Evolutionary conservation across 2,113 vertebrate species (phyloP), one percentile per base, ranked within the genome.

Genomic region (Otolemur garnettii): DNA sequence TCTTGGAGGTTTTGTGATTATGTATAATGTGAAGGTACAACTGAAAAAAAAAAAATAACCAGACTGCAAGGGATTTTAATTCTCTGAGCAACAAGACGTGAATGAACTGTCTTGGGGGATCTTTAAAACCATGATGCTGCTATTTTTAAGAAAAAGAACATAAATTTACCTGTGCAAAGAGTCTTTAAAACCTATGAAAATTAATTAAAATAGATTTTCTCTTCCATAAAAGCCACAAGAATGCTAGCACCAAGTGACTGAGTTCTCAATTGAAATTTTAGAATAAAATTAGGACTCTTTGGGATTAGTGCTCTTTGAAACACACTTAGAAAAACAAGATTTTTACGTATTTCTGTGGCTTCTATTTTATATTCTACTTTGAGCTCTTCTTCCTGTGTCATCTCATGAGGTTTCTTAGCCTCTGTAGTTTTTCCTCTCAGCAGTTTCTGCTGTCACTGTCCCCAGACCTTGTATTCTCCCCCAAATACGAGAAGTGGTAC

Each of bases 211-310:
- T 55, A 66, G n/a, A 62, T 90, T 75, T 24, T 45, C 18, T 42
- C 28, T 93, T 96, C 80, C n/a, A 42, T 91, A 19, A 94, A 97
- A 85, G 71, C 89, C 91, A 42, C 87, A 79, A 64, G 97, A 96
- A 91, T 86, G 28, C 77, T 91, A 79, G 4, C 92, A 83, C 26
- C 45, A 53, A 75, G 55, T 21, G 59, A 53, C 22, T 62, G 28
- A 71, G 10, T 26, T 13, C 57, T 90, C 3, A 13, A 18, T 19
- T 68, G 21, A 64, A 17, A 28, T 57, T 90, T 82, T 15, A 35
- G 62, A 82, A 28, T 72, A 24, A 33, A 38, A 38, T 38, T 38
- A 38, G 38, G 38, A 38, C 38, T 38, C 38, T 38, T 74, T 28
- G n/a, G 38, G 30, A 57, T 30, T 14, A 19, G 8, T 42, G 57